A percentile compares a stretch with the other conserved stretches of the same genome.
These are phyloP conservation scores for Pipa parva DNA, from an alignment of 2,113 vertebrate species.

Conservation along the genomic window DNA sequence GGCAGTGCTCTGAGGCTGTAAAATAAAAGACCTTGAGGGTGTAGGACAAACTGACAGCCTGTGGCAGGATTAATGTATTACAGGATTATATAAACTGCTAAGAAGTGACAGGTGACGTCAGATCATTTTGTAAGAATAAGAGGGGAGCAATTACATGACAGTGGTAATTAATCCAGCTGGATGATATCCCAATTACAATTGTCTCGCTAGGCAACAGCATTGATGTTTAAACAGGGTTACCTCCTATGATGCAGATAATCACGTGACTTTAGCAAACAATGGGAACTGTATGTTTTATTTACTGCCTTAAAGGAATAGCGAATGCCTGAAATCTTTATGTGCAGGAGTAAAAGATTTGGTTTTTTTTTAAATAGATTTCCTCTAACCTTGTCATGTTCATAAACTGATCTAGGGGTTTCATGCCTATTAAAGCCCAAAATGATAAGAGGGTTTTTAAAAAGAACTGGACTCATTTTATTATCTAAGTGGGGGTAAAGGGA, in stretches of 20 bases:
- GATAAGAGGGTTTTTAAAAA: too few species aligned
- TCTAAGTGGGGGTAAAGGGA: too few species aligned
- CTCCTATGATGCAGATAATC: constrained; percentile 5
- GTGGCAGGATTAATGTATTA: constrained; percentile 39
- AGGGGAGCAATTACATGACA: constrained; percentile 33
- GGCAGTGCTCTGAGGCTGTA: not conserved
- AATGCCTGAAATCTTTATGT: too few species aligned
- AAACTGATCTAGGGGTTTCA: too few species aligned
- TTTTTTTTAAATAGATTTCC: too few species aligned
- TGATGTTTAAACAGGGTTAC: not conserved
- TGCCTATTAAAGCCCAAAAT: too few species aligned
- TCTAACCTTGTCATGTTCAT: too few species aligned
- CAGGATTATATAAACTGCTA: constrained; percentile 27
- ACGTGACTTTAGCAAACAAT: not conserved
- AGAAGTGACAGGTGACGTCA: constrained; percentile 37
- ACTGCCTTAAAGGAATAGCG: too few species aligned
- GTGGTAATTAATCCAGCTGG: constrained; percentile 37
- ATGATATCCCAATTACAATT: constrained; percentile 34
- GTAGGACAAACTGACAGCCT: constrained; percentile 31
- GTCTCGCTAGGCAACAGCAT: constrained; percentile 33
- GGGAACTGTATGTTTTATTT: too few species aligned
- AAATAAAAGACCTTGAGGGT: constrained; percentile 38
- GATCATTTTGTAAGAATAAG: constrained; percentile 4
- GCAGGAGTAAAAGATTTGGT: too few species aligned
- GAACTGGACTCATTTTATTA: too few species aligned